Base-by-base conservation (phyloP, 64 coral and sea anemone genomes). In the Dendrophyllia cribrosa region DNA sequence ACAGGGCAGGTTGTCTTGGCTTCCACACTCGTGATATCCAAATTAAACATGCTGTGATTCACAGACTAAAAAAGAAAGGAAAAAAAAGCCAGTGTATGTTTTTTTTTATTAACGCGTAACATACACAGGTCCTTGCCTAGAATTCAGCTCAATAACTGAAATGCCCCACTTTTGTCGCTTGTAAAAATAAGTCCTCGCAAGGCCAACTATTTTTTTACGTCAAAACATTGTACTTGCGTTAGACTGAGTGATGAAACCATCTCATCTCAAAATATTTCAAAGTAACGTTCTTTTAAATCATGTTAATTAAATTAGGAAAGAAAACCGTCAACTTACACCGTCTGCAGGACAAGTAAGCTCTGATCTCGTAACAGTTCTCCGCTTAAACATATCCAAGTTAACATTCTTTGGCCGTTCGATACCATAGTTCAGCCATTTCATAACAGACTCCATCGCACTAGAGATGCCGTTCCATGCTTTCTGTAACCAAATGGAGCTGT, bases 381-480 rank as follows among this genome's bases (percentile, higher is more conserved):
- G 70, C 4, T 24, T 2, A 15, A 72, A 72, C 70, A 13, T 14
- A 13, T 45, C 26, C 9, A 15, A 3, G 70, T 72, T 72, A 34
- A 72, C 43, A 14, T 45, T 13, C 9, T 34, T 72, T 10, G 70
- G 26, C 70, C 26, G 45, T 4, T 44, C 25, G 70, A 72, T 72
- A 45, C 70, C 26, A 72, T 13, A 44, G 70, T 45, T 45, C 25
- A 72, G 70, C 70, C 70, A 72, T 72, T 72, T 72, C 24, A 72
- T 2, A 23, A 72, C 9, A 12, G 26, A 72, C 70, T 45, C 5
- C 34, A 45, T 12, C 43, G 70, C 26, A 4, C 26, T 72, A 9
- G 70, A 72, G 34, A 72, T 44, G 9, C 43, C 13, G 25, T 43
- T 72, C 5, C 21, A 72, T 8, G 70, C 70, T 23, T 72, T 72